Evolutionary conservation across 2,888 invertebrate species (phyloP).

Genomic region (Formica aserva): DNA sequence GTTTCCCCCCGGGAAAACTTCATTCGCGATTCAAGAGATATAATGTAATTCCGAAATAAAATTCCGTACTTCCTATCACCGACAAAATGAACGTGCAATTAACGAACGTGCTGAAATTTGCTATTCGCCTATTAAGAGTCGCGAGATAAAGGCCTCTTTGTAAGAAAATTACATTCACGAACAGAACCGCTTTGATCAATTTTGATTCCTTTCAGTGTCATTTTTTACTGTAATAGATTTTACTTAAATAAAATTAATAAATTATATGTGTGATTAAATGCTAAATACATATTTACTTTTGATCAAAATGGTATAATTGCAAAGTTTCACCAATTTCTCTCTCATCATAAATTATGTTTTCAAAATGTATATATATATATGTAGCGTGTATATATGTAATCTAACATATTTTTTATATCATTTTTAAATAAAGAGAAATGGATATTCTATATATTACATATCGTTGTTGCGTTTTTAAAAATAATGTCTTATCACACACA

Average conservation of each 20-base stretch:
- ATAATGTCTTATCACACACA: not conserved
- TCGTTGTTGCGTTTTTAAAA: not conserved
- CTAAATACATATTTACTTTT: not conserved
- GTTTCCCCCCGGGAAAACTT: not conserved
- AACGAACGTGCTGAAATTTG: conserved; percentile 13
- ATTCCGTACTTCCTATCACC: not conserved
- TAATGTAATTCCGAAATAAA: conserved; percentile 38
- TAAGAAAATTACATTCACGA: conserved; percentile 1
- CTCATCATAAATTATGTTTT: not conserved
- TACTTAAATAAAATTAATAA: conserved; percentile 6
- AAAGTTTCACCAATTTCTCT: not conserved
- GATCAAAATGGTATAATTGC: not conserved
- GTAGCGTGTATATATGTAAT: not conserved
- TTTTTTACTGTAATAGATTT: not conserved
- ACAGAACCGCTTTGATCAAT: not conserved
- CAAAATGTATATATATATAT: not conserved
- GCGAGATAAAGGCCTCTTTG: not conserved
- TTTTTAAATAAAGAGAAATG: not conserved
- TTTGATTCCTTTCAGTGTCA: not conserved
- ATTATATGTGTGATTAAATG: not conserved
- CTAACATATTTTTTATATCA: not conserved
- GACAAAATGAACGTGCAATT: conserved; percentile 25
- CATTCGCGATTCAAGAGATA: conserved; percentile 8
- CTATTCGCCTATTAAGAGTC: conserved; percentile 1
- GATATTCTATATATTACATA: not conserved